Conservation (phyloP, 2,797 vertebrate species). For the Alectoris magna region DNA sequence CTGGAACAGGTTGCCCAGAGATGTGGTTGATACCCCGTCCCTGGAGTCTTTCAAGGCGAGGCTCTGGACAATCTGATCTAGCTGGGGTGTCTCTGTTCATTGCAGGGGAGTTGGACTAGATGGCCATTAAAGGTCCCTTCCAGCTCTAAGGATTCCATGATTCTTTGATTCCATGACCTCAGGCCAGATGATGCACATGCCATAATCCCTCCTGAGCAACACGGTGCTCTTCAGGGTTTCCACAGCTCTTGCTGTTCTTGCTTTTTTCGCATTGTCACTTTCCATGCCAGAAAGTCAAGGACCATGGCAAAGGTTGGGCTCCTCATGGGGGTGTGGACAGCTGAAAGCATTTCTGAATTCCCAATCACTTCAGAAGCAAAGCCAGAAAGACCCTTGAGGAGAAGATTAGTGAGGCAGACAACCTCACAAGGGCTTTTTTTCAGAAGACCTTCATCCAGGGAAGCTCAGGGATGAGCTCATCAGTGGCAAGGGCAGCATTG, state of each 20-base stretch:
- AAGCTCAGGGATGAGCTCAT: neutral
- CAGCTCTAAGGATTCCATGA: no score
- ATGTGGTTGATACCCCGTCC: no score
- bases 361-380: neutral
- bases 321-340: rapidly evolving
- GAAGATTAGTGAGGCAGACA: neutral
- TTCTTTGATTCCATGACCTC: neutral
- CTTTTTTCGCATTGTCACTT: neutral
- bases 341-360: neutral
- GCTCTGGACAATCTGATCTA: no score
- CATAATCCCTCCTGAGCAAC: neutral
- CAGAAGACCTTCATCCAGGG: neutral
- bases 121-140: no score
- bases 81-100: no score
- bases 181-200: rapidly evolving
- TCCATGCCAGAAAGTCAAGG: neutral
- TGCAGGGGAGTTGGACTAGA: no score
- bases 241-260: neutral
- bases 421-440: neutral
- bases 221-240: neutral
- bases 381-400: neutral
- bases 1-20: no score
- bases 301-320: neutral
- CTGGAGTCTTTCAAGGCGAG: no score
- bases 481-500: neutral